Conservation (phyloP, 1,140 invertebrate species). For the Glomeris maerens region DNA sequence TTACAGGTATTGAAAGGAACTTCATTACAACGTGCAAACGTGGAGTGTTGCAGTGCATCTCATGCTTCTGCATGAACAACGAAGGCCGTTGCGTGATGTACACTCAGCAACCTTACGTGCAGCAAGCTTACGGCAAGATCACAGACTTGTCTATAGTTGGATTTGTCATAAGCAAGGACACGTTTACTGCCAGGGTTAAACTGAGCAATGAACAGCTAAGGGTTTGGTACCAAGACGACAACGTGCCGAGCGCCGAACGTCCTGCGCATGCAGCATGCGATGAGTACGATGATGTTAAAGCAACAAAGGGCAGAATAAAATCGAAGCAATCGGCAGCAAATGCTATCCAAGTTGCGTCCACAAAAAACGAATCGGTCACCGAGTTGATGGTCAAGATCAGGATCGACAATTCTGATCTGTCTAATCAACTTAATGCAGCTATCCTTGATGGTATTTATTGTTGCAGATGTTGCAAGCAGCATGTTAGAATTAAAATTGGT, state of each 20-base stretch:
- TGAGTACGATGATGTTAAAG: neutral
- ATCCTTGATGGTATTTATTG: no score
- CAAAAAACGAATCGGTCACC: no score
- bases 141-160: slow-evolving; percentile 17
- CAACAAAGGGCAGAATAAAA: neutral
- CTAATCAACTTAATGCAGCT: no score
- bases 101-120: slow-evolving; percentile 13
- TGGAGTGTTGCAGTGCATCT: slow-evolving; percentile 15
- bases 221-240: slow-evolving; percentile 19
- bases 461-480: no score
- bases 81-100: slow-evolving; percentile 11
- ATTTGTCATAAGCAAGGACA: slow-evolving; percentile 20
- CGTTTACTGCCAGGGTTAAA: slow-evolving; percentile 19
- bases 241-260: slow-evolving; percentile 8
- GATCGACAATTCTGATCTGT: no score
- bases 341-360: no score
- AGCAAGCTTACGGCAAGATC: slow-evolving; percentile 13
- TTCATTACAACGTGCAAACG: neutral
- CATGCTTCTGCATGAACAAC: slow-evolving; percentile 9
- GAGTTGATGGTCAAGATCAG: no score
- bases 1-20: neutral
- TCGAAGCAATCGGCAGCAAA: neutral
- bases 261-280: neutral
- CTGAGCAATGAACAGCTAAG: slow-evolving; percentile 14
- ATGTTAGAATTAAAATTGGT: no score